Conservation (phyloP, 2,113 vertebrate genomes). For the Mirounga angustirostris region DNA sequence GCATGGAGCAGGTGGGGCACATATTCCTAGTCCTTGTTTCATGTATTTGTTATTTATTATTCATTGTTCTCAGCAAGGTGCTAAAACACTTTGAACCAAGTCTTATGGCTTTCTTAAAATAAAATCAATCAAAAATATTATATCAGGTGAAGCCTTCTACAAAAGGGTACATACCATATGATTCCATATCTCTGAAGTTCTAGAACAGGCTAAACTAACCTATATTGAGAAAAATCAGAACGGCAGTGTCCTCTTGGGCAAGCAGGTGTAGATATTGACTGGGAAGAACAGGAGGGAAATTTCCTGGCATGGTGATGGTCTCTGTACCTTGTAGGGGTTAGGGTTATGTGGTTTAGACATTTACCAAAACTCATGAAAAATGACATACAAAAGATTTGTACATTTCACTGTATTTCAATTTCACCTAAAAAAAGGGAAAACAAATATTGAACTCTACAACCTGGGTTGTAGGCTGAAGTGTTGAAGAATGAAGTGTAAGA, state of each 20-base stretch:
- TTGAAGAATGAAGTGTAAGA: neutral
- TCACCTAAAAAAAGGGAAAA: neutral
- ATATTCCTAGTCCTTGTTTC: neutral
- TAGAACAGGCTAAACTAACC: neutral
- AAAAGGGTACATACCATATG: neutral
- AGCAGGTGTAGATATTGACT: neutral
- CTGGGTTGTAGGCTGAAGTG: neutral
- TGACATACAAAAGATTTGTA: neutral
- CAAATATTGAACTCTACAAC: neutral
- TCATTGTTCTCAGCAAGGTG: neutral
- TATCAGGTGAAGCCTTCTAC: neutral
- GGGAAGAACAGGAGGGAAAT: neutral
- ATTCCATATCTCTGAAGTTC: neutral
- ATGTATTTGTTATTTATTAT: neutral
- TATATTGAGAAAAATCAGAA: neutral
- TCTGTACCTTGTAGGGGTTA: neutral
- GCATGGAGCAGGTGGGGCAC: neutral
- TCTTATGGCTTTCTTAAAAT: neutral
- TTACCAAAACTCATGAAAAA: neutral
- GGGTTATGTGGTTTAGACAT: neutral
- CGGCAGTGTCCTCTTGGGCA: neutral
- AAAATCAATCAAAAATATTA: neutral
- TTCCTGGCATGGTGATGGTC: neutral
- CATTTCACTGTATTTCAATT: neutral
- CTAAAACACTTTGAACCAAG: neutral